Evolutionary conservation across 2,888 invertebrate species (phyloP).

Genomic region (Hemaris fuciformis): DNA sequence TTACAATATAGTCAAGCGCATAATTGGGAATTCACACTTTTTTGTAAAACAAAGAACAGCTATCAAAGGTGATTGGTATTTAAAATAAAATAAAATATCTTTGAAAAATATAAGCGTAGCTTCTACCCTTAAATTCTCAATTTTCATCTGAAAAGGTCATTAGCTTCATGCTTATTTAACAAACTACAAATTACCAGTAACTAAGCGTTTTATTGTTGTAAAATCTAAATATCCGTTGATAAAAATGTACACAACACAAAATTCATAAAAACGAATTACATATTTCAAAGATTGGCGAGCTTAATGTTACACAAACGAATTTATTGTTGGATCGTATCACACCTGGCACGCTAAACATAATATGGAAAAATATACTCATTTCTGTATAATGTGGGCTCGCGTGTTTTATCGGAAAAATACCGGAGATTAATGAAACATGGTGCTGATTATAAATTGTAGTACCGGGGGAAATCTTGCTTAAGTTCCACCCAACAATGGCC

Average conservation of each 20-base stretch:
- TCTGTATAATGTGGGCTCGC: constrained; percentile 9
- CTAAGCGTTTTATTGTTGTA: too few species aligned
- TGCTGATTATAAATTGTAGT: constrained; percentile 63
- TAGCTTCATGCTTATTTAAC: too few species aligned
- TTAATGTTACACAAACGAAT: background rate
- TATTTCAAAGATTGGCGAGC: background rate
- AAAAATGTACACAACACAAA: background rate
- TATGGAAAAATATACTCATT: background rate
- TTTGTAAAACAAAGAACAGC: too few species aligned
- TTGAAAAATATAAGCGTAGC: too few species aligned
- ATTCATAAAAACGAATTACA: background rate
- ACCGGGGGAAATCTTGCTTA: constrained; percentile 68
- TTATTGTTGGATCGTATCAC: background rate
- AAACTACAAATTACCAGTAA: too few species aligned
- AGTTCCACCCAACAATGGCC: constrained; percentile 58
- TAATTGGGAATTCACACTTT: too few species aligned
- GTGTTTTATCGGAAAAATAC: constrained; percentile 47
- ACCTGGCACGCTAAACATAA: background rate
- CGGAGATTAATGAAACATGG: constrained; percentile 56
- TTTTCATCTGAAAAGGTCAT: too few species aligned
- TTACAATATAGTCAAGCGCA: too few species aligned
- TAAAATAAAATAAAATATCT: too few species aligned
- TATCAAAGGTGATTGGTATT: too few species aligned
- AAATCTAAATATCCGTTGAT: too few species aligned
- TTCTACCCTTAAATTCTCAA: too few species aligned